Base-by-base conservation (phyloP, 2,888 invertebrate species). In the Metalampra italica region DNA sequence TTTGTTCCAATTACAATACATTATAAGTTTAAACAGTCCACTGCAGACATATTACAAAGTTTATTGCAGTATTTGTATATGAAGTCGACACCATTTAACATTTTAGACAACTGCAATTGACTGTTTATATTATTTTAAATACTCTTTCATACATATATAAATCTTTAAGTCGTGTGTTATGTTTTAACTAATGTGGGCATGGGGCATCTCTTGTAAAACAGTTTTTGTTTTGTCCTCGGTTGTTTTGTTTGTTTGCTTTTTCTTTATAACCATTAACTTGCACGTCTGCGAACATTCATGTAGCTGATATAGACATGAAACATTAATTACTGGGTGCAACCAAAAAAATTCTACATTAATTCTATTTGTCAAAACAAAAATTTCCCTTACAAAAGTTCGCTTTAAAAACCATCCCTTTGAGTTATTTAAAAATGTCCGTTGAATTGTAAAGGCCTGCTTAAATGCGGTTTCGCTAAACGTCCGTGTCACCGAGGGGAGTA, bases 381-480 rank as follows among this genome's bases (percentile, higher is more conserved):
- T 32, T 8, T 30, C 5, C 11, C 8, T 11, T 5, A 32, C 1
- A 32, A 32, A 11, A 32, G 32, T 32, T 32, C 32, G 8, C 32
- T 36, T 36, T 36, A 36, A 51, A 50, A 53, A 53, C 45, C 52
- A 51, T 61, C 60, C 56, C 60, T 64, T 64, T 66, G 59, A 66
- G 52, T 34, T 46, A 53, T 58, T 68, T 63, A 65, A 68, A 74
- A 71, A 71, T 56, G 55, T 64, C 65, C 56, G 57, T 66, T 67
- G 60, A 61, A 57, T 64, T 62, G 66, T 62, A 43, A 64, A 61
- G 53, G 52, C 46, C 55, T 60, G 65, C 55, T 61, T 66, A 65
- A 70, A 65, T 62, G 63, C 54, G 62, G 62, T 59, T 62, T 57
- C 57, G 52, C 64, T 71, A 73, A 76, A 68, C 65, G 69, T 55